Percentiles rank a stretch among this genome's conserved stretches.
These are phyloP conservation scores for Brachylomia viminalis DNA, from an alignment of 2,888 invertebrate species.

Conservation along the genomic window DNA sequence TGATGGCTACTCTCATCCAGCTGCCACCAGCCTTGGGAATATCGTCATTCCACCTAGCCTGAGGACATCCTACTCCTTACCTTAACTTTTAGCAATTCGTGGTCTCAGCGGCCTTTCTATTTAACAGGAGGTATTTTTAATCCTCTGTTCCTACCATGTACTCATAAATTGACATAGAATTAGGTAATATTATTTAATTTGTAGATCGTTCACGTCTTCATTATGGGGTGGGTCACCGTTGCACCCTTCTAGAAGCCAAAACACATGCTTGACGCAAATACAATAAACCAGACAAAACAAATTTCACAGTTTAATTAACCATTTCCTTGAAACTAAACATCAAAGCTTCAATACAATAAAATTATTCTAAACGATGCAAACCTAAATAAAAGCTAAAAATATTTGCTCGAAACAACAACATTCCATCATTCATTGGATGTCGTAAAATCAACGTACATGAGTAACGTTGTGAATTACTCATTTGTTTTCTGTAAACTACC, in stretches of 20 bases:
- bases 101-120: not conserved
- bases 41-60: not conserved
- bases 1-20: not conserved
- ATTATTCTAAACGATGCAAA: conserved; percentile 37
- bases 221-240: not conserved
- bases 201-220: not conserved
- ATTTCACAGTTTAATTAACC: conserved; percentile 28
- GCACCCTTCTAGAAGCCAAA: not conserved
- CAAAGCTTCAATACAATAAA: conserved; percentile 54
- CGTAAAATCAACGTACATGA: conserved; percentile 45
- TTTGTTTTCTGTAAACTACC: conserved; percentile 26
- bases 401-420: conserved; percentile 41
- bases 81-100: not conserved
- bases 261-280: not conserved
- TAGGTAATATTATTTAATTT: too few relatives aligned
- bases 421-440: conserved; percentile 17
- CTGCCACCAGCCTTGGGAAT: not conserved
- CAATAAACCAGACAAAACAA: conserved; percentile 25
- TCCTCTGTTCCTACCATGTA: too few relatives aligned
- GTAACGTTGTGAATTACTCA: conserved; percentile 20
- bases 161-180: too few relatives aligned
- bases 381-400: conserved; percentile 58
- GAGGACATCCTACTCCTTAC: not conserved
- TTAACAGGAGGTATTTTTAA: not conserved
- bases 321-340: conserved; percentile 44